Evolutionary conservation across 2,113 vertebrate species (phyloP).

Genomic region (Callocephalon fimbriatum): DNA sequence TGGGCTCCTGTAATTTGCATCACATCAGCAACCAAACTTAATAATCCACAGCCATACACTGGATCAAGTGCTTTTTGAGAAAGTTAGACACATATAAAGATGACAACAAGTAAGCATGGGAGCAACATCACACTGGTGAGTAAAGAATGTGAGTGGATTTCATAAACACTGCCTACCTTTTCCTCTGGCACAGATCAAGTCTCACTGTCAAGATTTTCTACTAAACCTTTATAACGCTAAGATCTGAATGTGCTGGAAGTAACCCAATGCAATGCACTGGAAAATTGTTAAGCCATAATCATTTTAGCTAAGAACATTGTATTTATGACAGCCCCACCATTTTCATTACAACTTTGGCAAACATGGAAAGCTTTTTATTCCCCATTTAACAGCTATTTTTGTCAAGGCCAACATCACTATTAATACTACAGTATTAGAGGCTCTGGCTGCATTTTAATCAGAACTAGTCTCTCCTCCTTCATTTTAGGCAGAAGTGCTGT

Average conservation of each 20-base stretch:
- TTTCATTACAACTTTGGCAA: constrained; percentile 65
- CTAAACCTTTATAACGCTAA: constrained; percentile 30
- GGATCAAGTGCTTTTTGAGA: background rate
- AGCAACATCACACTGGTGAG: background rate
- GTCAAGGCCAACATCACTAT: constrained; percentile 5
- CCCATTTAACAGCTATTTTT: constrained; percentile 67
- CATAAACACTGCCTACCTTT: background rate
- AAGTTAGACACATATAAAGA: background rate
- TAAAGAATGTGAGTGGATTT: background rate
- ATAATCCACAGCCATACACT: background rate
- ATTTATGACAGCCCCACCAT: constrained; percentile 53
- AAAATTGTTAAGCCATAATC: constrained; percentile 66
- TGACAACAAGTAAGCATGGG: background rate
- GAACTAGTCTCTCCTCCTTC: background rate
- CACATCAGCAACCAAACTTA: background rate
- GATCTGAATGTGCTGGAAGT: constrained; percentile 33
- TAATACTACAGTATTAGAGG: constrained; percentile 26
- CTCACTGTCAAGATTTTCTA: background rate
- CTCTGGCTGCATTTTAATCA: constrained; percentile 50
- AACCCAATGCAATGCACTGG: constrained; percentile 1
- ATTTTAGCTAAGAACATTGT: constrained; percentile 24
- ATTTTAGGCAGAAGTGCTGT: background rate
- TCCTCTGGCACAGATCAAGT: background rate
- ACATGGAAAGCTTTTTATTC: constrained; percentile 58
- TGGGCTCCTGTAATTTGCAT: background rate